Base-by-base conservation (phyloP, 2,113 vertebrate species). In the Oncorhynchus masou region DNA sequence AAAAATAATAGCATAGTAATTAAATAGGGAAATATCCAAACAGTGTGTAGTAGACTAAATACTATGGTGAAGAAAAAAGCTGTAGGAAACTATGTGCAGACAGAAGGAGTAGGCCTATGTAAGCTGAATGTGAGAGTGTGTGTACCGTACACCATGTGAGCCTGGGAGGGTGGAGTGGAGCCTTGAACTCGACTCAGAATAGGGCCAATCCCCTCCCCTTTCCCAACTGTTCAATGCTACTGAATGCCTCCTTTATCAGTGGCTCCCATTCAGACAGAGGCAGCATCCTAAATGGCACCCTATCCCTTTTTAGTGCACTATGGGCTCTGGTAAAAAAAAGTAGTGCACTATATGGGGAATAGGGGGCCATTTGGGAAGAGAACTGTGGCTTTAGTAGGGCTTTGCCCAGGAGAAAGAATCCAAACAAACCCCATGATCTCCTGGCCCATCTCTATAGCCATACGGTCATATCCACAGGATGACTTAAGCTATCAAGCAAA, bases 181-280 rank as follows among this genome's bases (percentile, higher is more conserved):
- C 86, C 85, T 88, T 90, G 87, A 85, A 86, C 87, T 85, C 75
- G 84, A 79, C 68, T 86, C 87, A 77, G 54, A 77, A 69, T 54
- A 81, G 66, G 1, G 0, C 12, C 54, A 72, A 67, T 67, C 62
- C 74, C 71, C 70, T 80, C 73, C 73, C 71, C 70, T 80, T 71
- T 45, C 25, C 24, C 49, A 27, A n/a, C 70, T 59, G 60, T 76
- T 39, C 20, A 70, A 22, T 60, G 9, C 1, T 12, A 71, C 24
- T 84, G 82, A 85, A 88, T 80, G 71, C 57, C 64, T 84, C 88
- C 83, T 80, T 89, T 71, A 67, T 62, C 39, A 45, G 12, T 45
- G 66, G 68, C 68, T 67, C 74, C 78, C 65, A 57, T 45, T 11
- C 39, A 45, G 39, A 45, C 39, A 45, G 39, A 45, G 9, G 0